phyloP scores from a whole-genome alignment of 2,113 vertebrate species.

The Chaenocephalus aceratus region DNA sequence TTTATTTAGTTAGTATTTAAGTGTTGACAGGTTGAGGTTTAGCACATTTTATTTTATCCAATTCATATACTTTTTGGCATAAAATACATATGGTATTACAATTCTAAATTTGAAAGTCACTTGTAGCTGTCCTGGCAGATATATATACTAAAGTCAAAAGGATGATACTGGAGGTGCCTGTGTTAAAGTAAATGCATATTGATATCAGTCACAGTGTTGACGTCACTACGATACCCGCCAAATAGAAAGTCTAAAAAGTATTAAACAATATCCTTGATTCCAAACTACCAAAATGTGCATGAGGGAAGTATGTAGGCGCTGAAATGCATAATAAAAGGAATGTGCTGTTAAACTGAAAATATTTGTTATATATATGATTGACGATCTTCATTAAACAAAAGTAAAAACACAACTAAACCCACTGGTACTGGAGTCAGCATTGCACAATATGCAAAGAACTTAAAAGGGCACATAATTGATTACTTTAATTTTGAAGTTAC shows the following conservation, averaged over 20 bases:
- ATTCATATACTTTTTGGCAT: neutral
- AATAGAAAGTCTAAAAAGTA: no score
- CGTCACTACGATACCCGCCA: no score
- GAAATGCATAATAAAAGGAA: neutral
- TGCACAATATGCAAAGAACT: constrained; percentile 20
- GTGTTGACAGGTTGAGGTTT: neutral
- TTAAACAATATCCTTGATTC: no score
- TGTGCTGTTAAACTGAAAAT: neutral
- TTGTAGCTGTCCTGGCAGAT: neutral
- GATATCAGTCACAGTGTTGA: no score
- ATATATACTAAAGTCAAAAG: neutral
- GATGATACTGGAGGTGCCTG: no score
- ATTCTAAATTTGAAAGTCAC: neutral
- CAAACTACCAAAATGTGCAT: neutral
- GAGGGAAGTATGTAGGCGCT: neutral
- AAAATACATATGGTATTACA: no score
- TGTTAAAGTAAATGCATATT: no score
- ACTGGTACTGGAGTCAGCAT: no score
- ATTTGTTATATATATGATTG: neutral
- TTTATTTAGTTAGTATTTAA: neutral
- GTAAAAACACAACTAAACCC: neutral
- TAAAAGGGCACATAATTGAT: constrained; percentile 46
- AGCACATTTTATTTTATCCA: neutral
- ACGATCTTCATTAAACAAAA: constrained; percentile 14
- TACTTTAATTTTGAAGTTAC: constrained; percentile 64